phyloP scores from a whole-genome alignment of 2,113 vertebrate genomes.

The Archilochus colubris region DNA sequence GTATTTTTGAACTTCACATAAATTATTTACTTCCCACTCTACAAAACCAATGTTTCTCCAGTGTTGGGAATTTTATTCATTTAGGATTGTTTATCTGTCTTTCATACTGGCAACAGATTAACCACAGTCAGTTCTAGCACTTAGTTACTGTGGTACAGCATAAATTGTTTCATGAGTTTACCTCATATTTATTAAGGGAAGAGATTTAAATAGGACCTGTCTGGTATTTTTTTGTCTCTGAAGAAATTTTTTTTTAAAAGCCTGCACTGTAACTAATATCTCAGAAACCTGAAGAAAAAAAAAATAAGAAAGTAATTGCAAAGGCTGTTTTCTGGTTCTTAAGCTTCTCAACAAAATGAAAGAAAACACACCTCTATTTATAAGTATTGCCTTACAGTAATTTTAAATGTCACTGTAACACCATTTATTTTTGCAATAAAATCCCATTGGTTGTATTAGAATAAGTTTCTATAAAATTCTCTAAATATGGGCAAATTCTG shows the following conservation, averaged over 20 bases:
- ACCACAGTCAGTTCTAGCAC: neutral
- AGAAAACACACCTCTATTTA: neutral
- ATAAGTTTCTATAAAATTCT: slow-evolving; percentile 9
- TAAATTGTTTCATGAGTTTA: neutral
- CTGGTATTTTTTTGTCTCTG: neutral
- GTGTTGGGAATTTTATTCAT: neutral
- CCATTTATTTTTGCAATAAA: slow-evolving; percentile 34
- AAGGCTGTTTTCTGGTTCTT: neutral
- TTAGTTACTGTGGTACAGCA: neutral
- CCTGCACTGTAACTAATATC: neutral
- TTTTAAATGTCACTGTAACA: neutral
- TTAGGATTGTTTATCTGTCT: neutral
- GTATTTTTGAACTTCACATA: slow-evolving; percentile 30
- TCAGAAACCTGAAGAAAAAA: neutral
- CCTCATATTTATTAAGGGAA: neutral
- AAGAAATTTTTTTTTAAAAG: neutral
- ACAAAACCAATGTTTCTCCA: neutral
- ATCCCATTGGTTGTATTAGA: slow-evolving; percentile 13
- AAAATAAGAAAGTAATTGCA: neutral
- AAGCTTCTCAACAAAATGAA: neutral
- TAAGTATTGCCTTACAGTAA: neutral
- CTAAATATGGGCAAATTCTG: slow-evolving; percentile 31
- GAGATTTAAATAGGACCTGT: neutral
- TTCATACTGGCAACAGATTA: neutral
- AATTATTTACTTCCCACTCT: slow-evolving; percentile 41